A percentile compares a stretch with the other conserved stretches of the same genome.
phyloP scores from a whole-genome alignment of 2,113 vertebrate species.

The Oophaga pumilio region DNA sequence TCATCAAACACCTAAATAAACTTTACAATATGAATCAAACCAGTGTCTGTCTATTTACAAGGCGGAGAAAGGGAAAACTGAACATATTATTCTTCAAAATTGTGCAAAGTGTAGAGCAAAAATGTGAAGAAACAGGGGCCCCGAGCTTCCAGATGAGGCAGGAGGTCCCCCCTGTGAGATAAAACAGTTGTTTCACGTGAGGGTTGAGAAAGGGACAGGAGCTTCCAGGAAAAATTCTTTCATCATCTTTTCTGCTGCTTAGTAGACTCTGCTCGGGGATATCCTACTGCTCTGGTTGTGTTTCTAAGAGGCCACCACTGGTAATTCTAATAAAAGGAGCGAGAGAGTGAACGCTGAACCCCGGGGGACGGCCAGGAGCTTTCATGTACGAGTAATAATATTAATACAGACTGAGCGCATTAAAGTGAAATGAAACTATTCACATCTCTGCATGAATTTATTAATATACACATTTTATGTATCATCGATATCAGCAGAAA shows the following conservation, averaged over 20 bases:
- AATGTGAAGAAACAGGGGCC: background rate
- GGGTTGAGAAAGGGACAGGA: background rate
- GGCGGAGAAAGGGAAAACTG: too few relatives aligned
- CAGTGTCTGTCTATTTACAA: too few relatives aligned
- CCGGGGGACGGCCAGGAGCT: background rate
- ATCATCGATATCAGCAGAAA: too few relatives aligned
- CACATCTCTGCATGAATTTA: background rate
- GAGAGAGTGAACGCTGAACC: background rate
- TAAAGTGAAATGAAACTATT: background rate
- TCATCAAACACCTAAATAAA: too few relatives aligned
- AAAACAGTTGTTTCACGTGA: background rate
- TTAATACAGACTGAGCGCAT: background rate
- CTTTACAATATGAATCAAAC: background rate
- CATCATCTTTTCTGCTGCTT: background rate
- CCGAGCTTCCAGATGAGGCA: background rate
- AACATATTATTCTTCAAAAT: background rate
- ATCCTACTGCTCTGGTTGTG: constrained; percentile 20
- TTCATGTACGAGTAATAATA: background rate
- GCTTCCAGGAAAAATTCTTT: constrained; percentile 1
- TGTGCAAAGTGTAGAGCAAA: background rate
- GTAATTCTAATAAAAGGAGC: background rate
- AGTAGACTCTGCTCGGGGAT: constrained; percentile 2
- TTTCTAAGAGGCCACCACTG: background rate
- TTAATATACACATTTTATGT: too few relatives aligned
- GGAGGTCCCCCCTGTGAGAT: constrained; percentile 22